A percentile compares a stretch with the other conserved stretches of the same genome.
Conservation (phyloP, 2,888 invertebrate genomes). For the Aphrophora alni region DNA sequence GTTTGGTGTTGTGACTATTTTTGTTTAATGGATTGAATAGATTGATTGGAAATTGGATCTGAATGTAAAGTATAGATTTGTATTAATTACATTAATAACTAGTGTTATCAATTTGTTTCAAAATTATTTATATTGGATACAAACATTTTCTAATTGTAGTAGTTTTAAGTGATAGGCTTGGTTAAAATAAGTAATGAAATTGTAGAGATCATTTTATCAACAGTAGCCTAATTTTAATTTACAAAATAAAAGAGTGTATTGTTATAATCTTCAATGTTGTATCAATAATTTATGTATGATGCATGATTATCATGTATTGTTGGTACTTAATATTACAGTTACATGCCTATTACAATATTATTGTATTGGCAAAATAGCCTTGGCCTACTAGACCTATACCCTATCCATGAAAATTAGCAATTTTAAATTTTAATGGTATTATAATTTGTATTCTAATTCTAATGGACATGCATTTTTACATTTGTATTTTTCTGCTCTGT, state of each 20-base stretch:
- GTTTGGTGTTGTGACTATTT: constrained; percentile 3
- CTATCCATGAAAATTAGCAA: neutral
- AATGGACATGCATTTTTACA: too few relatives aligned
- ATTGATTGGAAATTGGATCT: too few relatives aligned
- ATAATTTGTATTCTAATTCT: too few relatives aligned
- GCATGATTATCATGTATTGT: neutral
- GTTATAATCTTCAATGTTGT: neutral
- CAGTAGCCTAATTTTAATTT: neutral
- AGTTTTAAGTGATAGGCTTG: neutral
- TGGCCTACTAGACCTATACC: neutral
- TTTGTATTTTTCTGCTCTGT: too few relatives aligned
- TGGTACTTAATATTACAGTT: too few relatives aligned
- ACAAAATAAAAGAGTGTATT: neutral
- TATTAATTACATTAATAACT: neutral
- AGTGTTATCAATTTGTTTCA: neutral
- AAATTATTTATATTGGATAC: neutral
- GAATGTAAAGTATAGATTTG: neutral
- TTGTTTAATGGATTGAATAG: neutral
- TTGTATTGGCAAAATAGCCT: neutral
- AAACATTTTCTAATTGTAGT: neutral
- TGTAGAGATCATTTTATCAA: neutral
- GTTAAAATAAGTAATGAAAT: neutral
- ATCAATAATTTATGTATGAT: too few relatives aligned
- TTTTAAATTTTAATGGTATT: neutral
- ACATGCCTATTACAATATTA: neutral